Evolutionary conservation across 53 echinoderm and acorn worm species (phyloP), one percentile per base, ranked within the genome.

Genomic region (Crossaster papposus): DNA sequence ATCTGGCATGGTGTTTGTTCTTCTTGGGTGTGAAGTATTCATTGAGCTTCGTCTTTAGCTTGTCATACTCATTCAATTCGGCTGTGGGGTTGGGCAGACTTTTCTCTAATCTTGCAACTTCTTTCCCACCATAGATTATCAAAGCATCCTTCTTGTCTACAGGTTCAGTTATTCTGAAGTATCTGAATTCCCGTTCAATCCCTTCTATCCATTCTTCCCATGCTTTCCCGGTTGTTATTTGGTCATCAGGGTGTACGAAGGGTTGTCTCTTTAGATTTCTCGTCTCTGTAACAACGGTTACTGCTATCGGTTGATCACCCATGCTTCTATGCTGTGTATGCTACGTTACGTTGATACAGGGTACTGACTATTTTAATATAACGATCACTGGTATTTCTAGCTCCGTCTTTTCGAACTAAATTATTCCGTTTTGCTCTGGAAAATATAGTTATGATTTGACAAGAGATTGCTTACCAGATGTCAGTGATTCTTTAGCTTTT

Each of bases 151-250:
- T 87, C 37, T 88, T 89, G 28, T 92, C 89, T 1, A 13, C 3
- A 7, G 76, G 23, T 5, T 51, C 29, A 15, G 76, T 68, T 10
- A 93, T 93, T 14, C 11, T 63, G 14, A 90, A 93, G 54, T 87
- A 93, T 2, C 86, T 23, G 20, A 93, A 84, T 53, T 89, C 89
- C 24, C 89, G 44, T 64, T 92, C 92, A 52, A 92, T 68, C 4
- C 72, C 89, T 20, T 90, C 93, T 18, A 93, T 26, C 93, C 93
- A 93, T 12, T 90, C 85, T 65, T 80, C 76, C 88, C 90, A 87
- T 11, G 65, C 90, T 32, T 83, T 91, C 15, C 94, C 89, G 1
- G 78, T 85, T 51, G 70, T 30, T 18, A 82, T 93, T 62, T 93
- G 88, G 52, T 91, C 70, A 31, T 93, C 78, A 65, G 81, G 64